Evolutionary conservation across 2,888 invertebrate species (phyloP).

Genomic region (Limnephilus lunatus): DNA sequence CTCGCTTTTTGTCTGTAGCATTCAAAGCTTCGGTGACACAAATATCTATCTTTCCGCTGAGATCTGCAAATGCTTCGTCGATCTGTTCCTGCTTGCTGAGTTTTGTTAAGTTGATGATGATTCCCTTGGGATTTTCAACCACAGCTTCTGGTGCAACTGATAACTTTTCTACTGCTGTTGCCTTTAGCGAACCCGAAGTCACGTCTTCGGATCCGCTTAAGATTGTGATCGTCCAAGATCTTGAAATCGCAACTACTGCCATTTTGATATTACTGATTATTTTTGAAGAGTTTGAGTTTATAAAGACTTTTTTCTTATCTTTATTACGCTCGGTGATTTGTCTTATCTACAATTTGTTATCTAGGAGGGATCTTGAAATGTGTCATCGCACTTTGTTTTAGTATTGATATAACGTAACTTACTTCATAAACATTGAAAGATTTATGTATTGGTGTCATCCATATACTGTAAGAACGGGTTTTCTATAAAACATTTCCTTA

Average conservation of each 20-base stretch:
- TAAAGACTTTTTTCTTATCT: not conserved
- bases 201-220: not conserved
- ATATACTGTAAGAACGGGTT: too few relatives aligned
- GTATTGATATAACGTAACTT: too few relatives aligned
- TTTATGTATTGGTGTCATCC: too few relatives aligned
- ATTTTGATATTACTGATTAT: not conserved
- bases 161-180: not conserved
- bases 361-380: not conserved
- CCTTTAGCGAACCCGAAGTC: not conserved
- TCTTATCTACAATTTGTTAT: not conserved
- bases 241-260: not conserved
- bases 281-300: not conserved
- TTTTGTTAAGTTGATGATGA: not conserved
- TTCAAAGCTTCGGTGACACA: not conserved
- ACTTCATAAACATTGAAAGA: too few relatives aligned
- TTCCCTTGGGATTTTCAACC: not conserved
- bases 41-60: conserved; percentile 8
- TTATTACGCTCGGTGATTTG: not conserved
- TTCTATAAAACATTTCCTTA: too few relatives aligned
- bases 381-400: not conserved
- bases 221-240: conserved; percentile 6
- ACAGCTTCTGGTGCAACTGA: conserved; percentile 5
- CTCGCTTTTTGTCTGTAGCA: not conserved
- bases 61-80: not conserved
- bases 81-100: not conserved